Conservation (phyloP, 2,113 vertebrate genomes). For the Pontoporia blainvillei region DNA sequence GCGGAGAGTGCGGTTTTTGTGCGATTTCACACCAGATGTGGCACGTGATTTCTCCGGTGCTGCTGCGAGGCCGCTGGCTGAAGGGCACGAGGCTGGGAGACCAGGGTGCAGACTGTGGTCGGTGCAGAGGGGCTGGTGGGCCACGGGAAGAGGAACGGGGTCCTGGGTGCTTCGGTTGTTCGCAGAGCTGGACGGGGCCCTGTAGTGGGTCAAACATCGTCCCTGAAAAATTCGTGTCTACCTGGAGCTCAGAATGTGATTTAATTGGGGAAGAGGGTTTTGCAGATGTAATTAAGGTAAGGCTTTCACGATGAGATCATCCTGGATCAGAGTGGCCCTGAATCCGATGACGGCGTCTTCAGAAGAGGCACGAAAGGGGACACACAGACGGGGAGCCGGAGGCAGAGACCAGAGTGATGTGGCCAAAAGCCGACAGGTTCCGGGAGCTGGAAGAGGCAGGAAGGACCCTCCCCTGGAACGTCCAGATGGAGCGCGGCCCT, state of each 20-base stretch:
- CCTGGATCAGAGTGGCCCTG: rapidly evolving
- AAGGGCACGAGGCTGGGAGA: rapidly evolving
- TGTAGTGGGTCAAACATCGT: rapidly evolving
- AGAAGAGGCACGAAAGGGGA: too few relatives aligned
- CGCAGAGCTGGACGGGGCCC: neutral
- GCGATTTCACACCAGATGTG: neutral
- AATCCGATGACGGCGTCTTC: neutral
- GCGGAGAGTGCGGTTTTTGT: too few relatives aligned
- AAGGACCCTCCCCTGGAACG: neutral
- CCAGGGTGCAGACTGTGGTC: rapidly evolving
- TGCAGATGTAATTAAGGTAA: neutral
- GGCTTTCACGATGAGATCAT: neutral
- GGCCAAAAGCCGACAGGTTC: neutral
- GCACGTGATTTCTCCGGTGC: neutral
- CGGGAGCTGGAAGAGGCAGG: neutral
- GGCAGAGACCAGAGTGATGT: rapidly evolving
- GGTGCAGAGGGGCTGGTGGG: rapidly evolving
- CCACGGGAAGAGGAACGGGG: neutral
- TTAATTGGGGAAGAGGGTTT: neutral
- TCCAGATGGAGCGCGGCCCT: rapidly evolving
- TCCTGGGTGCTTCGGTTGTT: rapidly evolving
- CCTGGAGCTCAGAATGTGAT: too few relatives aligned
- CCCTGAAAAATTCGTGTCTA: neutral
- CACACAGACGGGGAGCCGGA: rapidly evolving
- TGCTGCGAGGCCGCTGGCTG: rapidly evolving